Evolutionary conservation across 2,797 vertebrate genomes (phyloP), one percentile per base, ranked within the genome.

Genomic region (Takifugu rubripes): DNA sequence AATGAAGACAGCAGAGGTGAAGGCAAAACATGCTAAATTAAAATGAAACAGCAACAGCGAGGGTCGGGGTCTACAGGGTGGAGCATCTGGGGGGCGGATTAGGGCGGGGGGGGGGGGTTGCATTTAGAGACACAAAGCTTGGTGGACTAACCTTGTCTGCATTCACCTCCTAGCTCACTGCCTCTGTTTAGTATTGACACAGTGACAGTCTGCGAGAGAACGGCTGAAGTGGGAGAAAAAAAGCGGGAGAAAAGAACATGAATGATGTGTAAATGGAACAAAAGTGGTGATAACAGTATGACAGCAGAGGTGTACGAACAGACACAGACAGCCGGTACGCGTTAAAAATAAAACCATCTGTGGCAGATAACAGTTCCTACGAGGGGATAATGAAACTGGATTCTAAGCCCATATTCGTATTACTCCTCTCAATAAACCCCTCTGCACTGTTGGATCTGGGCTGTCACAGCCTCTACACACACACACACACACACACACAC

Each of bases 151-250:
- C 88, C 88, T 89, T 87, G 81, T 89, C 87, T 87, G 81, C 84
- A 84, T 88, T 89, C 87, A 88, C 81, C 77, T 87, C 82, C 81
- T 82, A 81, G 83, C 79, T 81, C 76, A 66, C 69, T 74, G 85
- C 82, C 84, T 75, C 85, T 85, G 82, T 89, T 89, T 86, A 85
- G 87, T 84, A 90, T 83, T 90, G 90, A 91, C 85, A 90, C 81
- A 84, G 84, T 70, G 77, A 85, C 81, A 85, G 82, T 84, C 86
- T 88, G 84, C 74, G 73, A 81, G 74, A 85, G 70, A 82, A 77
- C 79, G 84, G 83, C 59, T 65, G 71, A 73, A 66, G 68, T 68
- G 78, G 52, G 64, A 57, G 68, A 61, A 29, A 71, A 64, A 64
- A 58, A 77, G 15, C 16, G 71, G 71, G 46, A 24, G 10, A 47